phyloP scores from a whole-genome alignment of 2,888 invertebrate species.

The Coenonympha arcania region DNA sequence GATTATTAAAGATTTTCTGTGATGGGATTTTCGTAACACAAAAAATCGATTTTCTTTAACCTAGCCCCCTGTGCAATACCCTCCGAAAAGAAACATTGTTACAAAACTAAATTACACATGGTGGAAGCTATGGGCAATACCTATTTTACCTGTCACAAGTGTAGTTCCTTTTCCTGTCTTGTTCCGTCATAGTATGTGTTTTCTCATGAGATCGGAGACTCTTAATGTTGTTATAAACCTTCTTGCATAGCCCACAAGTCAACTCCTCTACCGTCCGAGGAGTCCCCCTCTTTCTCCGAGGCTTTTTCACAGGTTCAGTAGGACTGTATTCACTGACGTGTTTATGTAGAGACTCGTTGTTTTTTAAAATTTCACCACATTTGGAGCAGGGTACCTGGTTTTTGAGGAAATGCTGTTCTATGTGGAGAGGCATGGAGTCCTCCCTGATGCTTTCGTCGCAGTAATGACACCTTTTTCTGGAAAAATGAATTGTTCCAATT shows the following conservation, averaged over 20 bases:
- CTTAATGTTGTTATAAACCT: constrained; percentile 53
- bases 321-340: constrained; percentile 47
- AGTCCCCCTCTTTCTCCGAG: constrained; percentile 50
- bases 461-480: constrained; percentile 41
- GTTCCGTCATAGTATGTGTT: constrained; percentile 76
- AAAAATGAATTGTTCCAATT: too few species aligned
- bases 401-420: constrained; percentile 44
- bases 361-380: constrained; percentile 55
- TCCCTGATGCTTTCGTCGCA: constrained; percentile 40
- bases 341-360: constrained; percentile 44
- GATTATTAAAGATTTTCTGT: too few species aligned
- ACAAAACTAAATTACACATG: too few species aligned
- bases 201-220: constrained; percentile 72
- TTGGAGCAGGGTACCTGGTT: constrained; percentile 42
- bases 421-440: constrained; percentile 35
- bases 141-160: constrained; percentile 55
- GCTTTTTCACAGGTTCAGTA: constrained; percentile 44
- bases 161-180: constrained; percentile 59
- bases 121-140: too few species aligned
- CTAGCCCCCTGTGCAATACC: too few species aligned
- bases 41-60: too few species aligned
- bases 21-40: too few species aligned
- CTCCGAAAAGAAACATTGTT: too few species aligned
- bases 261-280: constrained; percentile 57
- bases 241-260: constrained; percentile 56